Evolutionary conservation across 2,797 vertebrate genomes (phyloP).

Genomic region (Coregonus suidteri): DNA sequence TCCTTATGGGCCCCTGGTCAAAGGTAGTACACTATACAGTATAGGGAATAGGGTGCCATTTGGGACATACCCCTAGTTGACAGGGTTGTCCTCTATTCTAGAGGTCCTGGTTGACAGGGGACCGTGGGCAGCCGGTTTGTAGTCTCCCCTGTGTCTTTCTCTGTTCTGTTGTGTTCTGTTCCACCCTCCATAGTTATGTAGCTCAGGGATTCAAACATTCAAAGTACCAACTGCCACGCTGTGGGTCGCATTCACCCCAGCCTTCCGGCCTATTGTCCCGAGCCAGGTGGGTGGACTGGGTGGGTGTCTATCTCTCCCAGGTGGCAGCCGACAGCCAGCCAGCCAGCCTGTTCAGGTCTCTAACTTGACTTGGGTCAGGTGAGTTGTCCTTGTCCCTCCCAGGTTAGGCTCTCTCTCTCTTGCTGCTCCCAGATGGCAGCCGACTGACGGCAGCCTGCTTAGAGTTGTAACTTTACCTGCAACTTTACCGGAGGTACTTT

Average conservation of each 20-base stretch:
- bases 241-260: not conserved
- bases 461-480: too few relatives aligned
- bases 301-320: not conserved
- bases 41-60: too few relatives aligned
- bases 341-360: not conserved
- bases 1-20: too few relatives aligned
- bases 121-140: not conserved
- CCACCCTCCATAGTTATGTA: slow-evolving; percentile 40
- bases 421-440: too few relatives aligned
- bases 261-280: slow-evolving; percentile 10
- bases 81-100: not conserved
- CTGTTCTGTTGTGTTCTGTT: not conserved
- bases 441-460: too few relatives aligned
- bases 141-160: not conserved
- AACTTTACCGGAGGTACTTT: too few relatives aligned
- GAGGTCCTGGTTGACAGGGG: not conserved
- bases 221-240: slow-evolving; percentile 4
- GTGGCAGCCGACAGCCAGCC: not conserved
- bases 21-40: too few relatives aligned
- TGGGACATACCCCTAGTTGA: too few relatives aligned
- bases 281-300: slow-evolving; percentile 3
- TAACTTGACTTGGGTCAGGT: too few relatives aligned
- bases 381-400: too few relatives aligned
- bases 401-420: too few relatives aligned
- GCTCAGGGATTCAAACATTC: slow-evolving; percentile 8